These are phyloP conservation scores for Leptura quadrifasciata DNA, from an alignment of 2,888 invertebrate species.

Conservation along the genomic window DNA sequence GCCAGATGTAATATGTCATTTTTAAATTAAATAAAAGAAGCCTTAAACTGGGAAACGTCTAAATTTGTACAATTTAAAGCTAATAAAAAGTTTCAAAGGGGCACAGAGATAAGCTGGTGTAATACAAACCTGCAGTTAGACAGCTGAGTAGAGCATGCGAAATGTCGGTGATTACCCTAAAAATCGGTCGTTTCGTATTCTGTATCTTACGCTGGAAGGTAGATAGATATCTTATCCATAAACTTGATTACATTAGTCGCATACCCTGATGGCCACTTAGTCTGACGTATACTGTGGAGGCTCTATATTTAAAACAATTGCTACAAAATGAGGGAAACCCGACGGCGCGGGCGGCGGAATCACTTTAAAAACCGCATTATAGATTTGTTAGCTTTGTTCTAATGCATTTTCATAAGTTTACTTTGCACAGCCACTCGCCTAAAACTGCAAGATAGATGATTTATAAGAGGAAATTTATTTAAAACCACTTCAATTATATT, in stretches of 20 bases:
- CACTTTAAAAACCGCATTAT: conserved; percentile 12
- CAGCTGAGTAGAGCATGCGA: conserved; percentile 57
- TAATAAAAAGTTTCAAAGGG: conserved; percentile 54
- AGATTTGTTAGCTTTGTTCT: conserved; percentile 43
- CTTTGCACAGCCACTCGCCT: conserved; percentile 63
- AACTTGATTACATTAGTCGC: conserved; percentile 63
- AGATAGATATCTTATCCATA: conserved; percentile 61
- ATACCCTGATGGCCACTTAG: conserved; percentile 60
- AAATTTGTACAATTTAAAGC: conserved; percentile 38
- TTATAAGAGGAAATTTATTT: conserved; percentile 44
- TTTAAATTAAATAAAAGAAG: conserved; percentile 7
- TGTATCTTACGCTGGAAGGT: conserved; percentile 56
- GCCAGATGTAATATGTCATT: not conserved
- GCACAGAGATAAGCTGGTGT: conserved; percentile 51
- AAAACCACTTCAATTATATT: conserved; percentile 3
- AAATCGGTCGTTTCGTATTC: conserved; percentile 63
- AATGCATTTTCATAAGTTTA: conserved; percentile 47
- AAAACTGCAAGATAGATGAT: conserved; percentile 64
- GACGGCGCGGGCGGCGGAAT: not conserved
- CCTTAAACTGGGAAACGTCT: conserved; percentile 14
- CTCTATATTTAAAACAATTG: conserved; percentile 42
- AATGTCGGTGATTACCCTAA: conserved; percentile 59
- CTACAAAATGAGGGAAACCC: conserved; percentile 10
- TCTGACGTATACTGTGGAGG: conserved; percentile 51
- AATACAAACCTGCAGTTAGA: conserved; percentile 58